Evolutionary conservation across 2,888 invertebrate genomes (phyloP), one percentile per base, ranked within the genome.

Genomic region (Meteorus colon): DNA sequence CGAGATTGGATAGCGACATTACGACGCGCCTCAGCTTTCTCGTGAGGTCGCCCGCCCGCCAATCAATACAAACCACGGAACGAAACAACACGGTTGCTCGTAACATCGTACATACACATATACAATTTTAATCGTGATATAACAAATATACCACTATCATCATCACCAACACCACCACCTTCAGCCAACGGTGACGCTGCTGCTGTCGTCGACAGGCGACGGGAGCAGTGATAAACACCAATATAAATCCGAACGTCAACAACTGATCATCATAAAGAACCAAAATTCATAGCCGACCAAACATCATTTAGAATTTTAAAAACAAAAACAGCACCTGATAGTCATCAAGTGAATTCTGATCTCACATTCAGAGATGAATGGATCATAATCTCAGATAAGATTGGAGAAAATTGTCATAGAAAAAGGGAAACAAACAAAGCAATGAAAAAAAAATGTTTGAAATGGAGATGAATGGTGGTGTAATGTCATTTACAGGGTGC

Each of bases 31-130:
- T 75, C 78, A 77, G 79, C 80, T 76, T 41, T 75, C 79, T 72
- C 78, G 81, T 82, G 81, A 83, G 80, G 83, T 79, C 81, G 82
- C 75, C 76, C 80, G 78, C 79, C 78, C 80, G 82, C 82, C 82
- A 82, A 82, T 82, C 82, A 81, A 82, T 82, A 82, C 82, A 75
- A 41, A 41, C 77, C 78, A 79, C 80, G 79, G 78, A 77, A 79
- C 79, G 79, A 80, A 81, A 76, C 78, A 81, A 76, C 78, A 78
- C 78, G 76, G 79, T 81, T 79, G 80, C 79, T 80, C 78, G 79
- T 78, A 81, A 81, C 79, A 76, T 79, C 78, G 77, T 77, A 72
- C 76, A 68, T 73, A 76, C 77, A 78, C 81, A 80, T 79, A 79
- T 80, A 41, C 41, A 41, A 41, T 41, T 41, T 41, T 41, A 41